A percentile compares a stretch with the other conserved stretches of the same genome.
phyloP scores from a whole-genome alignment of 2,888 invertebrate genomes.

The Leptogaster cylindrica region DNA sequence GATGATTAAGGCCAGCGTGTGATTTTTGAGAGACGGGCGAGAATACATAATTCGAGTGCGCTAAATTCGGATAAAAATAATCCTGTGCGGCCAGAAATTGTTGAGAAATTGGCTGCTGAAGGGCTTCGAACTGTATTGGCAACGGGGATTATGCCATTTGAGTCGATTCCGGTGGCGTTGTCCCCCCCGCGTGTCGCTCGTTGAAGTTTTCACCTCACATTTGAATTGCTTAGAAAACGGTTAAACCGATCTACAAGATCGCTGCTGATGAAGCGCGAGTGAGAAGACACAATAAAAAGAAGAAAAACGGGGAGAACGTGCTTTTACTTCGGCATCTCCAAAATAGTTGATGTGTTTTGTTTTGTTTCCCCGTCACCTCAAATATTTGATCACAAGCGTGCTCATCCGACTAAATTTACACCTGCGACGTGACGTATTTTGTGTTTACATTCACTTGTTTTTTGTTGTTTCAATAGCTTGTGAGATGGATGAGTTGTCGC shows the following conservation, averaged over 20 bases:
- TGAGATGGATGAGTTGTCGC: conserved; percentile 34
- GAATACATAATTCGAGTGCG: neutral
- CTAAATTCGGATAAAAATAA: conserved; percentile 20
- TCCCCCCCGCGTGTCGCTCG: neutral
- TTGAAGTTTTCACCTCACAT: too few species aligned
- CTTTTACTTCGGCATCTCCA: neutral
- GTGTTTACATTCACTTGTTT: conserved; percentile 30
- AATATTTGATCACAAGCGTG: neutral
- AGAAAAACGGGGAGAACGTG: neutral
- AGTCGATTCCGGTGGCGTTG: neutral
- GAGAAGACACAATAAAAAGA: neutral
- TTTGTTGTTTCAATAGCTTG: conserved; percentile 19
- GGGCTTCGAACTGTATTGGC: neutral
- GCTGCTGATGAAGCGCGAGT: conserved; percentile 15
- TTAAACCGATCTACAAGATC: too few species aligned
- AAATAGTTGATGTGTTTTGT: conserved; percentile 4
- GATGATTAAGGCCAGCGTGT: too few species aligned
- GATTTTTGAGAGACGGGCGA: neutral
- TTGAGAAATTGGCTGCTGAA: conserved; percentile 5
- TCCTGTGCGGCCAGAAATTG: neutral
- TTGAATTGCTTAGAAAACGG: too few species aligned
- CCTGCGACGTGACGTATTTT: too few species aligned
- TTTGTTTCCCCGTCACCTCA: conserved; percentile 1
- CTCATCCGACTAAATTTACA: too few species aligned
- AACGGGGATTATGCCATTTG: conserved; percentile 19